Conservation (phyloP, 1,140 invertebrate genomes). For the Cotesia vestalis region DNA sequence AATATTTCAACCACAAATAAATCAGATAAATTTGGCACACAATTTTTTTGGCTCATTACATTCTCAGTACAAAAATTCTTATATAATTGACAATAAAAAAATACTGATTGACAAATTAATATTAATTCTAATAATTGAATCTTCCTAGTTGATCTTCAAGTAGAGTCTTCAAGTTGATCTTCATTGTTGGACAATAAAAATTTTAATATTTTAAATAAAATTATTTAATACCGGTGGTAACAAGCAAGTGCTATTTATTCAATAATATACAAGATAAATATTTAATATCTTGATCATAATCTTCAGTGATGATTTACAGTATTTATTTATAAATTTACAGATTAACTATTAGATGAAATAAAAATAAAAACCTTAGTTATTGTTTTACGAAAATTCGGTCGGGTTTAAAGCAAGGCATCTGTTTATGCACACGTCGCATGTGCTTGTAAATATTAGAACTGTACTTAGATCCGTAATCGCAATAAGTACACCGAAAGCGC, state of each 20-base stretch:
- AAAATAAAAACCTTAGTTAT: constrained; percentile 24
- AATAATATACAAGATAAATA: not conserved
- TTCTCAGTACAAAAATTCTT: no score
- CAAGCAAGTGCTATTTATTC: no score
- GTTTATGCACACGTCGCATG: constrained; percentile 52
- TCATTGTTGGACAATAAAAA: no score
- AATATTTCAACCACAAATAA: no score
- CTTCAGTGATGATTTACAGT: not conserved
- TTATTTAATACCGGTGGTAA: no score
- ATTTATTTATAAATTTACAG: not conserved
- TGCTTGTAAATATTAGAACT: constrained; percentile 60
- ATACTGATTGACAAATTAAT: not conserved
- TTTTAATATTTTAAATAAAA: no score
- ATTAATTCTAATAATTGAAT: not conserved
- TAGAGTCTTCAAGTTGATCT: not conserved
- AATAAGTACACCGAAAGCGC: constrained; percentile 65
- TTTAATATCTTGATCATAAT: not conserved
- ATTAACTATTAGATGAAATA: constrained; percentile 3
- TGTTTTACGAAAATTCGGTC: constrained; percentile 36
- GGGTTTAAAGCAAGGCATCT: constrained; percentile 48
- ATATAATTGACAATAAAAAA: no score
- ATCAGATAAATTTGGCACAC: no score
- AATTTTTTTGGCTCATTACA: no score
- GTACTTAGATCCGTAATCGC: constrained; percentile 62
- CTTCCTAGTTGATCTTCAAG: constrained; percentile 24